Conservation (phyloP, 2,888 invertebrate genomes). For the Rotaria magnacalcarata region DNA sequence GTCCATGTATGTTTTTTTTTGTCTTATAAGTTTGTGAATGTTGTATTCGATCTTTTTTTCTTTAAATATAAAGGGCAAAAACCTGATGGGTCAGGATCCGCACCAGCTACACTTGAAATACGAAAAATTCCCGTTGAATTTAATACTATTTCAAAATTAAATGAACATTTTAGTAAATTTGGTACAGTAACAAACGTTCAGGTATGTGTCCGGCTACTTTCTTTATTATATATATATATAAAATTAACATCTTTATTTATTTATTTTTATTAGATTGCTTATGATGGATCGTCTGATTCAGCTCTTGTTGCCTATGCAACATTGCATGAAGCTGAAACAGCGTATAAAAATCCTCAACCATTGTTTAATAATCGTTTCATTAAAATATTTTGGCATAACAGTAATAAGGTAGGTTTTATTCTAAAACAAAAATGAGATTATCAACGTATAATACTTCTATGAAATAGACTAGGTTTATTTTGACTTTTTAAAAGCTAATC, state of each 20-base stretch:
- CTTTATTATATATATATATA: neutral
- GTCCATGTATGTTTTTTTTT: neutral
- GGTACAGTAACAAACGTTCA: constrained; percentile 94
- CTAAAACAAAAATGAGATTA: no score
- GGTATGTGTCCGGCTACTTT: constrained; percentile 61
- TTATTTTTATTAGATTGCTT: constrained; percentile 27
- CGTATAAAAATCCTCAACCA: constrained; percentile 89
- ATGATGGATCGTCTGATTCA: constrained; percentile 66
- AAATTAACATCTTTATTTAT: no score
- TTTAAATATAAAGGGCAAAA: neutral
- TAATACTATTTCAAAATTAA: constrained; percentile 88
- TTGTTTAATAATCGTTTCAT: constrained; percentile 96
- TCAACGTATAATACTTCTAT: no score
- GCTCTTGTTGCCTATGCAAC: constrained; percentile 86
- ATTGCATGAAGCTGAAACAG: constrained; percentile 83
- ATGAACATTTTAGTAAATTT: constrained; percentile 92
- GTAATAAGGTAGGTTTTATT: neutral
- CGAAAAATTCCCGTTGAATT: constrained; percentile 84
- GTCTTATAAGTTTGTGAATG: neutral
- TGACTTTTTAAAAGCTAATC: no score
- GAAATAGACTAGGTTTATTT: no score
- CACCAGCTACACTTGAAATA: constrained; percentile 79
- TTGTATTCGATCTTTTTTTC: neutral
- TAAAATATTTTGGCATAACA: constrained; percentile 82
- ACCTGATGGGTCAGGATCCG: constrained; percentile 52